Base-by-base conservation (phyloP, 2,888 invertebrate species). In the Caenorhabditis drosophilae region DNA sequence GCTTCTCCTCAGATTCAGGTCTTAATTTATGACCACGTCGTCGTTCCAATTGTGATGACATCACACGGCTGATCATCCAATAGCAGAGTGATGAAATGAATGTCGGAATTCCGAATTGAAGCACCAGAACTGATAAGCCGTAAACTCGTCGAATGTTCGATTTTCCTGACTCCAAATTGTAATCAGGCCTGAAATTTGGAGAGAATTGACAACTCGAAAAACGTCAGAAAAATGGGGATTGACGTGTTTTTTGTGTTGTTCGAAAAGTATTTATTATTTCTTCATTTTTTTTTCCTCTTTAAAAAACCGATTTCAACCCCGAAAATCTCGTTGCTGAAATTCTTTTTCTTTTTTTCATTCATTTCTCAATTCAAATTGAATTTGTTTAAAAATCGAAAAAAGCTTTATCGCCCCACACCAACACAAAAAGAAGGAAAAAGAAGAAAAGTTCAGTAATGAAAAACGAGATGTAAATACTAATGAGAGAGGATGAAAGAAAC, bases 31-130 rank as follows among this genome's bases (percentile, higher is more conserved):
- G 72, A 11, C 71, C 73, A 22, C 75, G 31, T 35, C 75, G 41
- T 34, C 70, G 27, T 11, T 66, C 51, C 44, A 75, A 59, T 53
- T 75, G 75, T 35, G 56, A 51, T n/a, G 61, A 58, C 61, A 67
- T 67, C 42, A 67, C 67, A 26, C 63, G 64, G 35, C 70, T 70
- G 25, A 75, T 75, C 54, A 70, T 66, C 27, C 47, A 58, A 49
- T 75, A 75, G 40, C 75, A 75, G 26, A 75, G 53, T 4, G 79
- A 72, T n/a, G 76, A 78, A 31, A 83, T 80, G 15, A 80, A 23
- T 12, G 78, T 68, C 0, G 83, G 83, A 48, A 83, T 67, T 4
- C 81, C 82, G 52, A 83, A 83, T 54, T 83, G 83, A 4, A 83
- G 60, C 0, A 77, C 48, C 34, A 81, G 54, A 6, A 82, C 81